Base-by-base conservation (phyloP, 2,888 invertebrate species). In the Priocnemis perturbator region DNA sequence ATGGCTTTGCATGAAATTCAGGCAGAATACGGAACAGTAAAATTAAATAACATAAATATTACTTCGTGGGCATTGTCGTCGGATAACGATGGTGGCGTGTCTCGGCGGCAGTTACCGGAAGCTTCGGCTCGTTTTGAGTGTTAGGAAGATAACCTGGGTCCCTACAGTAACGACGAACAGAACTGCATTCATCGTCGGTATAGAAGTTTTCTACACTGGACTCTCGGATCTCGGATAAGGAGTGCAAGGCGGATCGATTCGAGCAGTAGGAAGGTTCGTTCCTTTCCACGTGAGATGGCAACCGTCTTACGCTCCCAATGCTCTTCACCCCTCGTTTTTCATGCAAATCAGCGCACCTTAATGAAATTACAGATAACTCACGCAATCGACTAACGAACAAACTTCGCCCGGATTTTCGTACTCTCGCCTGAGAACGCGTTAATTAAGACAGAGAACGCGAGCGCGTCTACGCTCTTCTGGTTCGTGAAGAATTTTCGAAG, bases 301-400 rank as follows among this genome's bases (percentile, higher is more conserved):
- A 69, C 15, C 57, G 53, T 21, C 14, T 21, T 15, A 21, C 53
- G 37, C 53, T 52, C 26, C 17, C 21, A 56, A 30, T 2, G 4
- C 17, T 5, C 9, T 2, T 15, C 26, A 62, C 23, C 9, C 56
- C 15, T 56, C 15, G 21, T 60, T 68, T 65, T 56, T 59, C 48
- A 58, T 69, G 67, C 55, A 68, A 74, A 79, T 77, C 52, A 52
- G 21, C 37, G 50, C 50, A 17, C n/a, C 64, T 71, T 71, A 66
- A 77, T 65, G 61, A 76, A 73, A 74, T 76, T 73, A 48, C 45
- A 48, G 30, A 69, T 74, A 77, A 77, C 66, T 76, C 67, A 64
- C 61, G 69, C 77, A 68, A 81, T 81, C 77, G 73, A 73, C 73
- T 81, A 77, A 81, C 69, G 71, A 69, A 73, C 59, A 72, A 79